These are phyloP conservation scores for Corydoras sp. DNA, from an alignment of 2,113 vertebrate species.

Conservation along the genomic window DNA sequence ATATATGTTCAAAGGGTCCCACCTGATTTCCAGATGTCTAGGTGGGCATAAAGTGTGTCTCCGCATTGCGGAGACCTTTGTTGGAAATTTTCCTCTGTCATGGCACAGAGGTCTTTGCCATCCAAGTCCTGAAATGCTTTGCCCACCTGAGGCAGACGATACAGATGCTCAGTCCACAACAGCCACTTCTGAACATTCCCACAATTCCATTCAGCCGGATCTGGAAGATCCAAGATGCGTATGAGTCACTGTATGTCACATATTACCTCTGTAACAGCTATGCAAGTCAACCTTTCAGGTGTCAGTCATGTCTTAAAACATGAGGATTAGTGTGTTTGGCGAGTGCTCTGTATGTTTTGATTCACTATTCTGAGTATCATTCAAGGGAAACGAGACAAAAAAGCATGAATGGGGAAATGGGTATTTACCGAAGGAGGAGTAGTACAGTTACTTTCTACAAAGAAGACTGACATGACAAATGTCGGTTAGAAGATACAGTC, in stretches of 20 bases:
- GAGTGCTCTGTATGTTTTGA: slow-evolving; percentile 31
- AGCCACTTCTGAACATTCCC: slow-evolving; percentile 96
- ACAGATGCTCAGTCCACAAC: slow-evolving; percentile 94
- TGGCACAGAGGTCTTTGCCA: slow-evolving; percentile 84
- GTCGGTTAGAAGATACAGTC: slow-evolving; percentile 4
- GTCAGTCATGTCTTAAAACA: neutral
- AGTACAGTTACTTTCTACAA: slow-evolving; percentile 1
- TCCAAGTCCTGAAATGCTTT: slow-evolving; percentile 87
- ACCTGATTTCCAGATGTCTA: slow-evolving; percentile 99
- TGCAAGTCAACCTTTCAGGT: neutral
- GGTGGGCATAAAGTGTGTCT: slow-evolving; percentile 88
- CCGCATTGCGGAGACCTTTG: slow-evolving; percentile 82
- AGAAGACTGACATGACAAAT: slow-evolving; percentile 12
- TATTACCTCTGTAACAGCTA: neutral
- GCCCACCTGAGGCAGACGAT: slow-evolving; percentile 83
- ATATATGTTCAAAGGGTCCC: neutral
- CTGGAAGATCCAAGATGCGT: slow-evolving; percentile 52
- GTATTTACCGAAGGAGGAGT: slow-evolving; percentile 38
- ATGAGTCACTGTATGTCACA: slow-evolving; percentile 16
- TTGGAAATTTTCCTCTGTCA: slow-evolving; percentile 90
- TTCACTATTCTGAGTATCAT: slow-evolving; percentile 18
- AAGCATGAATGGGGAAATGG: slow-evolving; percentile 25
- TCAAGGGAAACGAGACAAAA: slow-evolving; percentile 7
- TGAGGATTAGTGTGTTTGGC: slow-evolving; percentile 28
- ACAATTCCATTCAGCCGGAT: slow-evolving; percentile 84